These are phyloP conservation scores for Buceros bicornis DNA, from an alignment of 2,797 vertebrate genomes.

Conservation along the genomic window DNA sequence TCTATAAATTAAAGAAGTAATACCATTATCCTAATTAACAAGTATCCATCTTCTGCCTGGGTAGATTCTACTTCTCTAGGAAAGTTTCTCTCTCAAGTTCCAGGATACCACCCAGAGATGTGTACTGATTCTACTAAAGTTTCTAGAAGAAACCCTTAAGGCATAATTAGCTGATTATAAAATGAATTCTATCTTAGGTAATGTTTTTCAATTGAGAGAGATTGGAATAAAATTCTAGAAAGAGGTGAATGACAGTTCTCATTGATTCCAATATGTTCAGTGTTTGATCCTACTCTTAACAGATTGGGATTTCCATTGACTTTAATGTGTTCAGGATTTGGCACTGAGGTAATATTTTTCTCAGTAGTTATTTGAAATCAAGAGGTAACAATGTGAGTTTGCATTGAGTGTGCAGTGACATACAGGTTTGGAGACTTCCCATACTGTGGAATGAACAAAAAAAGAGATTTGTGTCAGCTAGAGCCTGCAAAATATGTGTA, in stretches of 20 bases:
- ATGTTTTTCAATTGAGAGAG: neutral
- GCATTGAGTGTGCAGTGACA: neutral
- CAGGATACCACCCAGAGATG: neutral
- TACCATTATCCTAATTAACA: neutral
- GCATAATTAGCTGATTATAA: neutral
- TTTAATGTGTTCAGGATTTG: neutral
- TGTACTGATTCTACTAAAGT: neutral
- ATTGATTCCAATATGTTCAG: neutral
- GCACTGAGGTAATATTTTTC: neutral
- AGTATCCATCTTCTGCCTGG: neutral
- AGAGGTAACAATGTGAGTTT: neutral
- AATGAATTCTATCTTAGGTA: neutral
- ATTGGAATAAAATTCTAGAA: neutral
- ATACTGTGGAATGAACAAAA: neutral
- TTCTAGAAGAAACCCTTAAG: neutral
- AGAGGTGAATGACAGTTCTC: neutral
- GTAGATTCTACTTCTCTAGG: neutral
- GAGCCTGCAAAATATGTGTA: fast-evolving
- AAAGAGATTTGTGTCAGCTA: neutral
- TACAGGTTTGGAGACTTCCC: neutral
- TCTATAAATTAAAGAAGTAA: neutral
- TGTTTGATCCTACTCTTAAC: neutral
- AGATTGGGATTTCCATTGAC: neutral
- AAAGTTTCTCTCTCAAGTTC: neutral
- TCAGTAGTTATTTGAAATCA: neutral